Evolutionary conservation across 1,140 invertebrate species (phyloP), one percentile per base, ranked within the genome.

Genomic region (Choristoneura fumiferana): DNA sequence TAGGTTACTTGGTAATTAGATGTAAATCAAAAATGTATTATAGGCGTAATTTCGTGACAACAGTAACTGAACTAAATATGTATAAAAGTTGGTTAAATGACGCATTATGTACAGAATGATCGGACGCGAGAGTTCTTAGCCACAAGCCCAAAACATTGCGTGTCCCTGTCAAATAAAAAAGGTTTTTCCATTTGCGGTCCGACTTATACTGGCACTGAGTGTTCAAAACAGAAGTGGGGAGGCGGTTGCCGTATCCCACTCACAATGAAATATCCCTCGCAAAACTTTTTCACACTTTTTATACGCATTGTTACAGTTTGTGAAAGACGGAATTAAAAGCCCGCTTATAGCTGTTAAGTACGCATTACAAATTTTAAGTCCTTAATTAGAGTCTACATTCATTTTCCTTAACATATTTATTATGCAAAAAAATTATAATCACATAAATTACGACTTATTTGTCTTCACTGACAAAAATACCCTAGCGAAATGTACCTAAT

Each of bases 161-260:
- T 69, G 68, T 60, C 54, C 39, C 57, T 62, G 57, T 37, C 55
- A 61, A 69, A 74, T 72, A 78, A 74, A 79, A 72, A 67, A 66
- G 60, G 67, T 73, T 77, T 77, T 69, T 73, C 72, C 74, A 76
- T 74, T 73, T 67, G 67, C 54, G 63, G 67, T 60, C 67, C 69
- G 70, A 77, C 69, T 76, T 76, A 70, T 58, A 63, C 54, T 60
- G 61, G 58, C 67, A 67, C 60, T 71, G 66, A 72, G 65, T 69
- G 67, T 69, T 74, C 69, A 72, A 78, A 76, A 69, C 76, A 49
- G 22, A 18, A 73, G 72, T 60, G 65, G 18, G 65, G 55, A 54
- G 37, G 59, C 65, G 73, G 61, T 69, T 70, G 57, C 56, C 66
- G 58, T 60, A 64, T 63, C 69, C 57, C 52, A 60, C 55, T 58